Evolutionary conservation across 2,888 invertebrate genomes (phyloP).

Genomic region (Eristalis arbustorum): DNA sequence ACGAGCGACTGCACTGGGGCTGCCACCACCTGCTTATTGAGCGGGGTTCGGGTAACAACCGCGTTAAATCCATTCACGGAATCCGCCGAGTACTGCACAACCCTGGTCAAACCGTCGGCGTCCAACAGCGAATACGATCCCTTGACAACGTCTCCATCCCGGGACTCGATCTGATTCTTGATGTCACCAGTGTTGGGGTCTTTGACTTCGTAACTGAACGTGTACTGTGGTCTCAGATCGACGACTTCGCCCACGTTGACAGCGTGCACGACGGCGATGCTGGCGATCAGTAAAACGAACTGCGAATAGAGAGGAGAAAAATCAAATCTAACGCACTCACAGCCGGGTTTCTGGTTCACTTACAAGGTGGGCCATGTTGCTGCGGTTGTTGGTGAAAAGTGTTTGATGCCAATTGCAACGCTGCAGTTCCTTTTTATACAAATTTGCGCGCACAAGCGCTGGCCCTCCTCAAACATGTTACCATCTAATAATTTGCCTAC

Average conservation of each 20-base stretch:
- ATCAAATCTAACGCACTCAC: neutral
- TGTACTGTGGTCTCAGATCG: constrained; percentile 24
- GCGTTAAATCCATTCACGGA: constrained; percentile 72
- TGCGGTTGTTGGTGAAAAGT: neutral
- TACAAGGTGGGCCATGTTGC: constrained; percentile 46
- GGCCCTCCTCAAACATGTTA: neutral
- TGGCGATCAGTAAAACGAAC: constrained; percentile 24
- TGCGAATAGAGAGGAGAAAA: neutral
- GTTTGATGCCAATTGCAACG: constrained; percentile 34
- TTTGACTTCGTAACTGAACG: constrained; percentile 28
- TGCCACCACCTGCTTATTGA: neutral
- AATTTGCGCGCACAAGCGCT: neutral
- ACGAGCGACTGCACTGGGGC: constrained; percentile 2
- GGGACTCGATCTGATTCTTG: constrained; percentile 28
- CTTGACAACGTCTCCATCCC: constrained; percentile 1
- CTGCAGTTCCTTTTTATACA: constrained; percentile 33
- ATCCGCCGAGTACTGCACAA: constrained; percentile 71
- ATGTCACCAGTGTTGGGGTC: constrained; percentile 30
- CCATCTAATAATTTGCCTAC: constrained; percentile 5
- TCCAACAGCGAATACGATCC: neutral
- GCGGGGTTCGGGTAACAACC: constrained; percentile 53
- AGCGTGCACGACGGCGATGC: constrained; percentile 16
- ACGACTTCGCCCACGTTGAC: neutral
- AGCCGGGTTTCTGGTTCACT: neutral
- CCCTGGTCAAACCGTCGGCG: constrained; percentile 57